Evolutionary conservation across 2,113 vertebrate species (phyloP).

Genomic region (Cephalopterus ornatus): DNA sequence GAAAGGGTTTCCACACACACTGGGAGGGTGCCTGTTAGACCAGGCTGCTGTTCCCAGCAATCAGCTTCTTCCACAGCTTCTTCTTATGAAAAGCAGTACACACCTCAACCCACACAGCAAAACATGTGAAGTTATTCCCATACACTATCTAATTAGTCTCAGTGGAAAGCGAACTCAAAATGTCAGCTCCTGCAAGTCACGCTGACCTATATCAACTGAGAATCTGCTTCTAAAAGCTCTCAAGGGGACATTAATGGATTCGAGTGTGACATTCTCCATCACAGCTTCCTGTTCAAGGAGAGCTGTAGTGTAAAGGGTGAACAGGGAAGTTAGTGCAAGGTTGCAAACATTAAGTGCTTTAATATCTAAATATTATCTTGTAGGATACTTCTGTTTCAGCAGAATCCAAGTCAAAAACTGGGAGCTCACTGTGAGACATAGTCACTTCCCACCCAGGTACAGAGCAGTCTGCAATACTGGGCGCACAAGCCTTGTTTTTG

Average conservation of each 20-base stretch:
- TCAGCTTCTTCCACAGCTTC: neutral
- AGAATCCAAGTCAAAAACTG: neutral
- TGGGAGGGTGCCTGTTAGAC: neutral
- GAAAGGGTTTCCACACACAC: rapidly evolving
- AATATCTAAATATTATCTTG: neutral
- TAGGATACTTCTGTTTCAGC: neutral
- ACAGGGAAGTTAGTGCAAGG: neutral
- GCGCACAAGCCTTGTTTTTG: neutral
- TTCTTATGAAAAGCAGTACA: neutral
- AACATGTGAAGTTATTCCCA: neutral
- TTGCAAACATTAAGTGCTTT: neutral
- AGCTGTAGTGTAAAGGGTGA: neutral
- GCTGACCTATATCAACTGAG: neutral
- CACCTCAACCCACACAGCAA: neutral
- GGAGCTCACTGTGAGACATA: rapidly evolving
- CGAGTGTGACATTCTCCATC: neutral
- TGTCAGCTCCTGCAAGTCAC: neutral
- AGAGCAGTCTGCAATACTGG: neutral
- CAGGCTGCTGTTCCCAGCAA: neutral
- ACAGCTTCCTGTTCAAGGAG: neutral
- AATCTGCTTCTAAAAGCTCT: neutral
- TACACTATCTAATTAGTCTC: neutral
- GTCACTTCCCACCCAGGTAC: neutral
- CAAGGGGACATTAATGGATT: neutral
- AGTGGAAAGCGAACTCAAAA: neutral